phyloP scores from a whole-genome alignment of 2,888 invertebrate species.

The Apocheima hispidaria region DNA sequence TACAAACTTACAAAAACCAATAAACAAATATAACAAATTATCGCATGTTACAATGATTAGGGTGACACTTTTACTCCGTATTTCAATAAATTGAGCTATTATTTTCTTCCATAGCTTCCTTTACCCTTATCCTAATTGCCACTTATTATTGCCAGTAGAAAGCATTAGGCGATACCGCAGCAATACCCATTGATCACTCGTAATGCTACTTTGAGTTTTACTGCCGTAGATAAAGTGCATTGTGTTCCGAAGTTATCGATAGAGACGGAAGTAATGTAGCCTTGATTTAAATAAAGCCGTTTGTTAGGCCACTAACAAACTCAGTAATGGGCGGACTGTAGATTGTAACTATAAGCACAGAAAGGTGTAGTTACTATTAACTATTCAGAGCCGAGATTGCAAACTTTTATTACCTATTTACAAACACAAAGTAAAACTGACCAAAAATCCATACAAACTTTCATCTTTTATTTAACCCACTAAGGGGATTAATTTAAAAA shows the following conservation, averaged over 20 bases:
- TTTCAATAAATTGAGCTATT: slow-evolving; percentile 13
- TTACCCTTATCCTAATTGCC: slow-evolving; percentile 21
- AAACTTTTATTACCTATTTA: not conserved
- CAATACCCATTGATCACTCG: slow-evolving; percentile 40
- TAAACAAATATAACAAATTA: too few relatives aligned
- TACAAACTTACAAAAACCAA: too few relatives aligned
- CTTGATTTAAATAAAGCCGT: slow-evolving; percentile 15
- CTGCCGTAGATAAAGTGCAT: slow-evolving; percentile 40
- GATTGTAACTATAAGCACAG: not conserved
- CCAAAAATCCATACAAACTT: too few relatives aligned
- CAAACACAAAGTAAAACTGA: too few relatives aligned
- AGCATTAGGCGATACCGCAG: slow-evolving; percentile 28
- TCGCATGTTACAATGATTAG: not conserved
- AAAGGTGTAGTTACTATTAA: not conserved
- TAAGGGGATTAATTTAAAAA: too few relatives aligned
- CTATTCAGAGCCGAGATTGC: not conserved
- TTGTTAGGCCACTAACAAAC: slow-evolving; percentile 13
- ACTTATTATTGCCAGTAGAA: slow-evolving; percentile 16
- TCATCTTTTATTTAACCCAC: too few relatives aligned
- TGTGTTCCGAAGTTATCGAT: slow-evolving; percentile 38
- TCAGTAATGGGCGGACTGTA: not conserved
- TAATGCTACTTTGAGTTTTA: slow-evolving; percentile 42
- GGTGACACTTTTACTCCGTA: not conserved
- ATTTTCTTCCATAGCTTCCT: slow-evolving; percentile 6
- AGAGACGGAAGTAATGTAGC: slow-evolving; percentile 29